Conservation (phyloP, 2,797 vertebrate species). For the Remorina albescens region DNA sequence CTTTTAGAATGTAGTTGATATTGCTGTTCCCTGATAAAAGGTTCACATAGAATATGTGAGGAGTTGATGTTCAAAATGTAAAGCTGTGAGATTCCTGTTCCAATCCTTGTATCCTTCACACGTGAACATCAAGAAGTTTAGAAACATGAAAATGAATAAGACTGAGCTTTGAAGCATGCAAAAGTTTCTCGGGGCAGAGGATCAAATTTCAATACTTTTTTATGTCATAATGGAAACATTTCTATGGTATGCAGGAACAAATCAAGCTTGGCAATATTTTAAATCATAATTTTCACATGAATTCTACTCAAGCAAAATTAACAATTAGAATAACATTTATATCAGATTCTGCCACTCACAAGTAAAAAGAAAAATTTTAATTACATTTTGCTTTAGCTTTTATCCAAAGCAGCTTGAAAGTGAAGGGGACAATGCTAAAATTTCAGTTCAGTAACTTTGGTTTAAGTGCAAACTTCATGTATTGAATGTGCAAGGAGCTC, state of each 20-base stretch:
- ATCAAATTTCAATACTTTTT: neutral
- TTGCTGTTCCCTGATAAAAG: slow-evolving; percentile 46
- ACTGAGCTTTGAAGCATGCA: neutral
- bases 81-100: slow-evolving; percentile 33
- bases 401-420: too few relatives aligned
- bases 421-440: too few relatives aligned
- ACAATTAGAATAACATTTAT: too few relatives aligned
- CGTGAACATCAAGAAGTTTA: too few relatives aligned
- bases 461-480: neutral
- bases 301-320: neutral
- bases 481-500: neutral
- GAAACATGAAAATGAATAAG: too few relatives aligned
- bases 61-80: slow-evolving; percentile 20
- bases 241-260: neutral
- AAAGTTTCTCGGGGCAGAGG: neutral
- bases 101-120: slow-evolving; percentile 25
- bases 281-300: neutral
- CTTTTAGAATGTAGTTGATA: slow-evolving; percentile 54
- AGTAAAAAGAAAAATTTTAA: neutral
- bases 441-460: too few relatives aligned
- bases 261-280: neutral
- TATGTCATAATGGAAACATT: neutral
- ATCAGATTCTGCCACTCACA: too few relatives aligned
- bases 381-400: neutral
- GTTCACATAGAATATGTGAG: slow-evolving; percentile 25